Percentiles rank a stretch among this genome's conserved stretches.
phyloP scores from a whole-genome alignment of 2,113 vertebrate species.

The Sialia sialis region DNA sequence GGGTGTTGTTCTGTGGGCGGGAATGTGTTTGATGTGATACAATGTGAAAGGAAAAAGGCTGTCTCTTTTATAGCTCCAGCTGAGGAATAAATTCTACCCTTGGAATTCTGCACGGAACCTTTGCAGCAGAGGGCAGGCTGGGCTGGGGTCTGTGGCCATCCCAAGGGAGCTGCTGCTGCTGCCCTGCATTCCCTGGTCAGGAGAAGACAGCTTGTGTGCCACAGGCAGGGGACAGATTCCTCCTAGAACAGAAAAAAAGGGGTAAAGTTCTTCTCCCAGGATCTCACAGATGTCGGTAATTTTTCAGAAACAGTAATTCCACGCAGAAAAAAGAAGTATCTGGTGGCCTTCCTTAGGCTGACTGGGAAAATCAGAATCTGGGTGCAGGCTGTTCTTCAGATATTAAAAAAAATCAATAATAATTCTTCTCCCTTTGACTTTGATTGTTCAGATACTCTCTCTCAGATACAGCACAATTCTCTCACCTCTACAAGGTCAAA shows the following conservation, averaged over 20 bases:
- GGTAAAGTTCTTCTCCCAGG: not conserved
- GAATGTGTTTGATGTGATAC: not conserved
- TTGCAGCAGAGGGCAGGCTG: not conserved
- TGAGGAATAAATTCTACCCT: not conserved
- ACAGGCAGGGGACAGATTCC: not conserved
- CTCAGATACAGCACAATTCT: not conserved
- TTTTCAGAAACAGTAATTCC: not conserved
- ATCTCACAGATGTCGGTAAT: not conserved
- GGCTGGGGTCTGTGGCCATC: not conserved
- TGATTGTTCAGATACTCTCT: not conserved
- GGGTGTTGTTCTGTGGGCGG: not conserved
- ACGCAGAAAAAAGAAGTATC: not conserved
- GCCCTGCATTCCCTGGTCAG: not conserved
- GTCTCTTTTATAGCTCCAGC: not conserved
- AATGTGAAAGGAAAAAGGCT: not conserved
- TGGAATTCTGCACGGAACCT: not conserved
- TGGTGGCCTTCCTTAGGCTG: not conserved
- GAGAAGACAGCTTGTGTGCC: accelerated
- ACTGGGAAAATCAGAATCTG: not conserved
- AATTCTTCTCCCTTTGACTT: not conserved
- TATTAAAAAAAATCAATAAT: not conserved
- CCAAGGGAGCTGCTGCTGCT: not conserved
- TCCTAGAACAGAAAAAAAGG: not conserved
- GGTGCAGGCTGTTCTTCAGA: not conserved
- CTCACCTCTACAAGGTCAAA: not conserved